Evolutionary conservation across 2,888 invertebrate genomes (phyloP).

Genomic region (Acrobasis suavella): DNA sequence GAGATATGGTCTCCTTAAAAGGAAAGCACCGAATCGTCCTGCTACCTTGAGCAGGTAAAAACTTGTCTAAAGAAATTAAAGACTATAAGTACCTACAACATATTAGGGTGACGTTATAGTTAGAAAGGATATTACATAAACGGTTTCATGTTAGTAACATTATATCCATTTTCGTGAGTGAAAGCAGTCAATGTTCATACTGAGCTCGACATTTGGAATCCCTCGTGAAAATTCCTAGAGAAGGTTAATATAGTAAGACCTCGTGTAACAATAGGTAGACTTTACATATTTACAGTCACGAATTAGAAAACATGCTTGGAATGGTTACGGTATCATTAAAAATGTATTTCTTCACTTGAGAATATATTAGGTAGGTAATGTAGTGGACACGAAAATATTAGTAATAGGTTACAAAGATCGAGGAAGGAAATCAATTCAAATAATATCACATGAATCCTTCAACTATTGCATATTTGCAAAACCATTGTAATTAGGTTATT

Average conservation of each 20-base stretch:
- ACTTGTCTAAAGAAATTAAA: too few relatives aligned
- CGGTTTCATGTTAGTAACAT: background rate
- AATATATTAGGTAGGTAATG: too few relatives aligned
- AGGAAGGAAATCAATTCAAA: too few relatives aligned
- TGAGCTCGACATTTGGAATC: slow-evolving; percentile 51
- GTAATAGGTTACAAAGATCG: too few relatives aligned
- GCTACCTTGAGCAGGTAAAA: too few relatives aligned
- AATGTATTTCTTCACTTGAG: background rate
- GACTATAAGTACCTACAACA: too few relatives aligned
- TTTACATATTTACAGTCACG: slow-evolving; percentile 37
- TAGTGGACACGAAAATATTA: too few relatives aligned
- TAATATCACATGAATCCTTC: too few relatives aligned
- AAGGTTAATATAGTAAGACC: slow-evolving; percentile 57
- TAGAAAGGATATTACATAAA: slow-evolving; percentile 3
- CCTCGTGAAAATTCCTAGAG: slow-evolving; percentile 52
- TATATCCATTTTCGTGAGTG: slow-evolving; percentile 40
- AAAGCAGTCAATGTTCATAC: slow-evolving; percentile 39
- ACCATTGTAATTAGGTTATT: too few relatives aligned
- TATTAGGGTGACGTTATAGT: background rate
- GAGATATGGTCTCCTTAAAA: too few relatives aligned
- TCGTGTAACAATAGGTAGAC: slow-evolving; percentile 37
- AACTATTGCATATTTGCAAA: too few relatives aligned
- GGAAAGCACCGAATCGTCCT: too few relatives aligned
- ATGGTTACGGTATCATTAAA: slow-evolving; percentile 17
- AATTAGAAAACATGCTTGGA: slow-evolving; percentile 31